Evolutionary conservation across 2,888 invertebrate genomes (phyloP).

Genomic region (Apamea crenata): DNA sequence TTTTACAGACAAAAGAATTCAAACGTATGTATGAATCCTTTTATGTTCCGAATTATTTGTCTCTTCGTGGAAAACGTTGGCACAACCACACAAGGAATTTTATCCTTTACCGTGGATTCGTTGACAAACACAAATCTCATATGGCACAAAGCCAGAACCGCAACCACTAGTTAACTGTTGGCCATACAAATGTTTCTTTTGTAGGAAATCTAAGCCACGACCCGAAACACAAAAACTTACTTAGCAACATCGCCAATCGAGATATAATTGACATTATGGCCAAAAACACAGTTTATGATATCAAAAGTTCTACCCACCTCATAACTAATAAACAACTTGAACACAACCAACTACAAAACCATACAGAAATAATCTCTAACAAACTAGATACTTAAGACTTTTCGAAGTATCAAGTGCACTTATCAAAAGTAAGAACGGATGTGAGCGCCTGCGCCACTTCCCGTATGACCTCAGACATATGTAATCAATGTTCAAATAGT

Average conservation of each 20-base stretch:
- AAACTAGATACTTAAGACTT: constrained; percentile 28
- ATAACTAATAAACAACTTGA: constrained; percentile 4
- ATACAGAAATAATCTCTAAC: constrained; percentile 11
- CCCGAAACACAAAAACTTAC: neutral
- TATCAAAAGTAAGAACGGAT: constrained; percentile 59
- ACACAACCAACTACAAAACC: neutral
- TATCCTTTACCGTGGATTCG: neutral
- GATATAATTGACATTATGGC: constrained; percentile 9
- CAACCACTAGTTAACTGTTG: neutral
- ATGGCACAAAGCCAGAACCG: constrained; percentile 23
- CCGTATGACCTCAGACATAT: constrained; percentile 40
- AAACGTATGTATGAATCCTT: neutral
- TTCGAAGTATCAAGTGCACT: constrained; percentile 52
- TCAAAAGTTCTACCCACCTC: constrained; percentile 1
- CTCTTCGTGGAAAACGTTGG: neutral
- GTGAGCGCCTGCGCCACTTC: constrained; percentile 50
- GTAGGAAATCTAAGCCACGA: neutral
- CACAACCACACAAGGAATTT: neutral
- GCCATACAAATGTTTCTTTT: neutral
- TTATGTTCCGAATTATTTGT: neutral
- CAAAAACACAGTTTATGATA: constrained; percentile 6
- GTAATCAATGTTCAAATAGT: constrained; percentile 48
- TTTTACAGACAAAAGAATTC: neutral
- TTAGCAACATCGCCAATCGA: neutral
- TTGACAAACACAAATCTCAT: neutral